A percentile compares a stretch with the other conserved stretches of the same genome.
Conservation (phyloP, 2,888 invertebrate species). For the Polydrusus cervinus region DNA sequence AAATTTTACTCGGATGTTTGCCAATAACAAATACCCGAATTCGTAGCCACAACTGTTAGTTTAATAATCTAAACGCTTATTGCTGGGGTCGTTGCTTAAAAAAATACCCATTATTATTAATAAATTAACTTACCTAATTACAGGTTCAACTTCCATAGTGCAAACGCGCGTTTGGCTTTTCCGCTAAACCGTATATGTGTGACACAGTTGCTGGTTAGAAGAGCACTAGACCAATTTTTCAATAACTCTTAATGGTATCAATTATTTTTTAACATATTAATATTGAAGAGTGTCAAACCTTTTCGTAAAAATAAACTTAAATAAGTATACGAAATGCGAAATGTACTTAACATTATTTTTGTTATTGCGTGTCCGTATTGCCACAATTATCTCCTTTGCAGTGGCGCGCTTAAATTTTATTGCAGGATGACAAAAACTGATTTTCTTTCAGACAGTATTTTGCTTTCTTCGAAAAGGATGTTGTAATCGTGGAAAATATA, state of each 20-base stretch:
- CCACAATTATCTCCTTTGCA: too few relatives aligned
- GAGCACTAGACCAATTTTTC: constrained; percentile 38
- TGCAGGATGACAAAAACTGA: too few relatives aligned
- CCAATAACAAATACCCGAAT: not conserved
- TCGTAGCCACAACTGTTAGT: not conserved
- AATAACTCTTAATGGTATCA: constrained; percentile 38
- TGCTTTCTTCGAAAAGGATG: too few relatives aligned
- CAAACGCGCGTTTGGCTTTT: not conserved
- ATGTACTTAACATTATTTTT: too few relatives aligned
- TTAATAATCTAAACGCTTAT: not conserved
- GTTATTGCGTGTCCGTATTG: too few relatives aligned
- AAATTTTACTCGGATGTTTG: too few relatives aligned
- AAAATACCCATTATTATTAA: constrained; percentile 4
- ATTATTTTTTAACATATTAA: constrained; percentile 1
- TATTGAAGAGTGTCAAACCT: not conserved
- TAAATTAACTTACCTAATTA: constrained; percentile 34
- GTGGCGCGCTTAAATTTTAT: too few relatives aligned
- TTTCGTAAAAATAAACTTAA: not conserved
- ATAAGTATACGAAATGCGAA: not conserved
- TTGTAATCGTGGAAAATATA: too few relatives aligned
- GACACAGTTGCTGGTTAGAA: not conserved
- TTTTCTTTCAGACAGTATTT: too few relatives aligned
- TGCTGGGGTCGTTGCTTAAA: not conserved
- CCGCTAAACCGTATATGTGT: constrained; percentile 5
- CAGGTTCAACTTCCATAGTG: constrained; percentile 13